phyloP scores from a whole-genome alignment of 2,113 vertebrate genomes.

The Halichoerus grypus region DNA sequence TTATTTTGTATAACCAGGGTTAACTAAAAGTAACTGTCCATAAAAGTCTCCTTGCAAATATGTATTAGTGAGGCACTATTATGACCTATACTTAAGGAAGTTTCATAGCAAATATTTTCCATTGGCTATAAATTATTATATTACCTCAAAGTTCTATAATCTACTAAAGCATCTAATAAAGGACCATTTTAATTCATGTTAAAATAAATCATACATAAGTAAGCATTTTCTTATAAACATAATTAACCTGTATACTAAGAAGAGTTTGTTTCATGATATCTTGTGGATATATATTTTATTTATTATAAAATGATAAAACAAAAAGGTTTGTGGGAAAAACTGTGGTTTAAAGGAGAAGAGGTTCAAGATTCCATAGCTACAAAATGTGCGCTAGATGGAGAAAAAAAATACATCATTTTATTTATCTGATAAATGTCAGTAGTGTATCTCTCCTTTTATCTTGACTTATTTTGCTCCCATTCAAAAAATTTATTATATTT shows the following conservation, averaged over 20 bases:
- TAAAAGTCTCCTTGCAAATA: constrained; percentile 7
- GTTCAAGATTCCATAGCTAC: constrained; percentile 16
- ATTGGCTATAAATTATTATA: neutral
- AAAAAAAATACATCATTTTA: constrained; percentile 3
- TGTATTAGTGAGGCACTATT: neutral
- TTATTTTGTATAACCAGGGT: neutral
- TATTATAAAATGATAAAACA: constrained; percentile 33
- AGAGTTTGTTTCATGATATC: neutral
- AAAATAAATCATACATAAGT: neutral
- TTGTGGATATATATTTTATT: neutral
- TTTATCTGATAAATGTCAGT: neutral
- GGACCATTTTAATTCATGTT: neutral
- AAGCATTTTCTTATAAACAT: neutral
- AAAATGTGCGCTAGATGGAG: neutral
- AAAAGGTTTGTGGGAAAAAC: constrained; percentile 37
- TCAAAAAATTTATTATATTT: constrained; percentile 38
- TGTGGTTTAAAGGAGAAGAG: constrained; percentile 44
- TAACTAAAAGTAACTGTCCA: neutral
- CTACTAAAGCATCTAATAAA: neutral
- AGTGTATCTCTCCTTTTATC: neutral
- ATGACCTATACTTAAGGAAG: neutral
- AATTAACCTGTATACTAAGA: neutral
- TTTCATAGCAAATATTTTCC: neutral
- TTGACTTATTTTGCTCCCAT: neutral
- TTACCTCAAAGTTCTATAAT: neutral